Conservation (phyloP, 2,888 invertebrate species). For the Stenurella melanura region DNA sequence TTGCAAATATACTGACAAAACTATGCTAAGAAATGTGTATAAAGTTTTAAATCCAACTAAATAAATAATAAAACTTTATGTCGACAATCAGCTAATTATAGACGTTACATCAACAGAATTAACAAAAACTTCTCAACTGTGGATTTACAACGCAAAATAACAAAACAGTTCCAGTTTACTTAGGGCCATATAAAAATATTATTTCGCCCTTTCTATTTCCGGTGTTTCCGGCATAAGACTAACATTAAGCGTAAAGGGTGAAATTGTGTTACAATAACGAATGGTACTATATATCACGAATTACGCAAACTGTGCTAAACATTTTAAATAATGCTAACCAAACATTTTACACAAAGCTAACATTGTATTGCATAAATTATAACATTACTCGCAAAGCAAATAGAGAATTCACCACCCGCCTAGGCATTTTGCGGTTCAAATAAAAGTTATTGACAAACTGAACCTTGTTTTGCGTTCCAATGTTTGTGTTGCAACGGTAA, state of each 20-base stretch:
- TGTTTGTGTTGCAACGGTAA: background rate
- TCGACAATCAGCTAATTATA: background rate
- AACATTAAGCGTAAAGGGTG: background rate
- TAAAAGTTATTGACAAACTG: background rate
- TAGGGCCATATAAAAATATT: background rate
- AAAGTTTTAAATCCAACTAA: too few relatives aligned
- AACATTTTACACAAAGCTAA: background rate
- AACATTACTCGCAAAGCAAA: background rate
- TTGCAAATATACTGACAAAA: too few relatives aligned
- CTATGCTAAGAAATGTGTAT: too few relatives aligned
- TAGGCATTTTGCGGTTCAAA: background rate
- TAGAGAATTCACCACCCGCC: background rate
- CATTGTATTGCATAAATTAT: background rate
- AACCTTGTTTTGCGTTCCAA: background rate
- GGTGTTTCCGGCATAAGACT: background rate
- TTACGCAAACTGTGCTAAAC: background rate
- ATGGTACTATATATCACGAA: background rate
- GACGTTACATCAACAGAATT: background rate
- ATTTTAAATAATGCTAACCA: background rate
- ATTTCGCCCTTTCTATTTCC: background rate
- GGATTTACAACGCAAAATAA: slow-evolving; percentile 4
- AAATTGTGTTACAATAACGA: background rate
- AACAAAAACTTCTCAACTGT: background rate
- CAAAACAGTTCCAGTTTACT: background rate
- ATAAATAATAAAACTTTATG: background rate